Evolutionary conservation across 2,113 vertebrate genomes (phyloP), one percentile per base, ranked within the genome.

Genomic region (Osmerus eperlanus): DNA sequence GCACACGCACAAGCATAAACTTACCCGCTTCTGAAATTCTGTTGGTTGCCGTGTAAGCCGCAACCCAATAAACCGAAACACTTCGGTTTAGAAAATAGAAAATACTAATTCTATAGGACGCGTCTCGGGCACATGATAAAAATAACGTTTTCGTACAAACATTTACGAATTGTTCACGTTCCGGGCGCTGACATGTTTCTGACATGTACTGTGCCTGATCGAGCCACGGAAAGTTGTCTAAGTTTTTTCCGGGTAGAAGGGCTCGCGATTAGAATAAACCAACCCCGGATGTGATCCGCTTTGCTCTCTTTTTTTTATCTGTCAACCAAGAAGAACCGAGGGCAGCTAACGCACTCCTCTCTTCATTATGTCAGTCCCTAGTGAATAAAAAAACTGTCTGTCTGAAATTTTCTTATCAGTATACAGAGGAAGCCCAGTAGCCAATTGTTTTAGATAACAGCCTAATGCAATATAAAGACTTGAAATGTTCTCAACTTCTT

Each of bases 261-360:
- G 66, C 81, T 85, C 47, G 81, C 78, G 86, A 90, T 91, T 87
- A 90, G 84, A 90, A 88, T 89, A 87, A 90, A 91, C 89, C 89
- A 89, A 54, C 89, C 90, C 90, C 90, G 90, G 90, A 92, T 88
- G 81, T 92, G 89, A 90, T 79, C 89, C 89, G 76, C 62, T 74
- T 41, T 72, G 60, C 59, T 66, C 85, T 84, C 77, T 55, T 12
- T 19, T 32, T 75, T 67, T 19, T 28, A 15, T 1, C 18, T 75
- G 14, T 19, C 54, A 53, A 32, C 25, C 3, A 78, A 41, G 80
- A 80, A 82, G 72, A 85, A 82, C 70, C 76, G 2, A 63, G 16
- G 63, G 9, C 18, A 73, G 52, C 55, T 68, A 55, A 67, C 66
- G 7, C 41, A 47, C 9, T 47, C 41, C 41, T 47, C 8, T 9